These are phyloP conservation scores for Coptotermes formosanus DNA, from an alignment of 1,140 invertebrate genomes.

Conservation along the genomic window DNA sequence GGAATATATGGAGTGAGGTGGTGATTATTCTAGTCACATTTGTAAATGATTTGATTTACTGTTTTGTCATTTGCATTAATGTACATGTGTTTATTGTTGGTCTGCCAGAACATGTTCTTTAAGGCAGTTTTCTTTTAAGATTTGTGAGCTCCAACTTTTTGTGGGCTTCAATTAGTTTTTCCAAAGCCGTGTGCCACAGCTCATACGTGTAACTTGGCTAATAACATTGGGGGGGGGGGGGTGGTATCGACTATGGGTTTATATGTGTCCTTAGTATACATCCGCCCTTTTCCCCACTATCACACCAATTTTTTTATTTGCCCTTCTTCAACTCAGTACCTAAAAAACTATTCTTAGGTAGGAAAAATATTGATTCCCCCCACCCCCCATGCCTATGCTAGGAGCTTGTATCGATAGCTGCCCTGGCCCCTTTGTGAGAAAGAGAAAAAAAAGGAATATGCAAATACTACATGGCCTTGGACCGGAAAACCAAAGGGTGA, in stretches of 20 bases:
- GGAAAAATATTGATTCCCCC: no score
- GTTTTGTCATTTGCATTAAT: slow-evolving; percentile 8
- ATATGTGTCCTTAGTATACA: no score
- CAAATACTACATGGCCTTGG: not conserved
- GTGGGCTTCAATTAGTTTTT: not conserved
- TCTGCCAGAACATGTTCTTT: not conserved
- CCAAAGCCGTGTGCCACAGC: no score
- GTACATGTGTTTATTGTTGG: not conserved
- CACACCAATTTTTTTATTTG: no score
- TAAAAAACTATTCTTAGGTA: no score
- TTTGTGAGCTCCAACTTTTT: not conserved
- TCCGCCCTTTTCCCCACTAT: no score
- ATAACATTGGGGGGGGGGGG: no score
- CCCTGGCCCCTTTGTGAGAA: not conserved
- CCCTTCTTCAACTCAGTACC: no score
- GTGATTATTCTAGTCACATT: slow-evolving; percentile 3
- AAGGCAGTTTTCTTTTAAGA: not conserved
- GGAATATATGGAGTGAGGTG: not conserved
- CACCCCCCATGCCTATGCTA: no score
- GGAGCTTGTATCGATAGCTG: not conserved
- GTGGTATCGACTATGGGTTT: no score
- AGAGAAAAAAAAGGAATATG: not conserved
- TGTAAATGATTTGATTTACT: not conserved
- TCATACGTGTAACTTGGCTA: no score
- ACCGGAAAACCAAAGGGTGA: not conserved